Conservation (phyloP, 2,888 invertebrate species). For the Cataglyphis albicans region DNA sequence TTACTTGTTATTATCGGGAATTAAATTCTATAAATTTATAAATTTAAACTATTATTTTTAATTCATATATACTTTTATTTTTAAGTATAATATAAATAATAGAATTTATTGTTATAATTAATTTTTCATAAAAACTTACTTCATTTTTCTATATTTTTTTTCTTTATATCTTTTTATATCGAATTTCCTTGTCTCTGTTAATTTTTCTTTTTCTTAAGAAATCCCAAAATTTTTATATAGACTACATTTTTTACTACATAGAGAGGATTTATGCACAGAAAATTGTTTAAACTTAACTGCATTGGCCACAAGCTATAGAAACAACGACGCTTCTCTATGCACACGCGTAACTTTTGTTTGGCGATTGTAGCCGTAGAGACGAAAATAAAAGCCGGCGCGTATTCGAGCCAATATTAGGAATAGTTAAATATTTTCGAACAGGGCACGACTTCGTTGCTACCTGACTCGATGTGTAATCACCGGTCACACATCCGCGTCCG, state of each 20-base stretch:
- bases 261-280: background rate
- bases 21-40: background rate
- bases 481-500: slow-evolving; percentile 23
- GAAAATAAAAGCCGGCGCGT: slow-evolving; percentile 37
- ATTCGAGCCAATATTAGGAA: slow-evolving; percentile 48
- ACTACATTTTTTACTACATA: background rate
- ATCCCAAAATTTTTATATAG: background rate
- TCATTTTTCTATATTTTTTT: background rate
- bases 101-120: background rate
- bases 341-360: slow-evolving; percentile 40
- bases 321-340: slow-evolving; percentile 26
- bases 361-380: slow-evolving; percentile 25
- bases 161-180: background rate
- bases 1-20: background rate
- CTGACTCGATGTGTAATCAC: slow-evolving; percentile 55
- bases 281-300: slow-evolving; percentile 38
- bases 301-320: background rate
- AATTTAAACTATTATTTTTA: background rate
- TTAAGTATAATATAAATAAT: background rate
- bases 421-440: slow-evolving; percentile 64
- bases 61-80: background rate
- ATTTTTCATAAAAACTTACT: background rate
- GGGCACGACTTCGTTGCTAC: slow-evolving; percentile 41
- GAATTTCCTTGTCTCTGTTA: background rate
- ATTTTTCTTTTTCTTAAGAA: background rate